phyloP scores from a whole-genome alignment of 2,888 invertebrate genomes.

The Drosophila meridiana region DNA sequence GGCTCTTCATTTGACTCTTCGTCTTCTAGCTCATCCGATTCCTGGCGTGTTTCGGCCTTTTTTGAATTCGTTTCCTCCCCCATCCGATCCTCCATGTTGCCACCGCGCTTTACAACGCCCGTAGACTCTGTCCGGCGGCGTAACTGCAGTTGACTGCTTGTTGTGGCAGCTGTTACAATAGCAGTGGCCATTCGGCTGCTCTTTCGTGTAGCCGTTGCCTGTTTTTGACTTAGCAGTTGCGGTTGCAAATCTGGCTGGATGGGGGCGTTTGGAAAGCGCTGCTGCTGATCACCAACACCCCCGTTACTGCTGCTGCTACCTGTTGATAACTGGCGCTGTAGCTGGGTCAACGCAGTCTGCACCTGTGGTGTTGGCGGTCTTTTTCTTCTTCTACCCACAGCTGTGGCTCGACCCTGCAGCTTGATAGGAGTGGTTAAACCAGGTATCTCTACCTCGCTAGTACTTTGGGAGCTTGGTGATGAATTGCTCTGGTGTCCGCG shows the following conservation, averaged over 20 bases:
- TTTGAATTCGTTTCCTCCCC: constrained; percentile 74
- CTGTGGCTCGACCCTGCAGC: constrained; percentile 55
- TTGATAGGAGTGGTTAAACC: constrained; percentile 1
- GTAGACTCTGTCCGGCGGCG: constrained; percentile 67
- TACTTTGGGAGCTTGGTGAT: constrained; percentile 73
- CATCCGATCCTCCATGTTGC: constrained; percentile 85
- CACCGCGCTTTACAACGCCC: constrained; percentile 52
- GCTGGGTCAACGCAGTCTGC: constrained; percentile 1
- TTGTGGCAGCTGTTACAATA: constrained; percentile 82
- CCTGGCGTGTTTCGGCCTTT: constrained; percentile 24
- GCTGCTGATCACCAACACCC: constrained; percentile 58
- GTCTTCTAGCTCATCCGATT: constrained; percentile 26
- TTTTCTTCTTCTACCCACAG: constrained; percentile 66
- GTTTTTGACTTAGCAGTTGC: constrained; percentile 53
- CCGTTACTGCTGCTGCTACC: constrained; percentile 59
- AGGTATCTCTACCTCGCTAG: constrained; percentile 53
- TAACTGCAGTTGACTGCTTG: constrained; percentile 79
- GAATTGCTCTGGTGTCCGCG: constrained; percentile 74
- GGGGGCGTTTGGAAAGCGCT: constrained; percentile 85
- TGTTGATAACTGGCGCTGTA: constrained; percentile 58
- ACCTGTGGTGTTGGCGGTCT: constrained; percentile 13
- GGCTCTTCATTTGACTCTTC: constrained; percentile 41
- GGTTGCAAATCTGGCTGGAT: constrained; percentile 83
- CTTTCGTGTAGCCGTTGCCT: constrained; percentile 74
- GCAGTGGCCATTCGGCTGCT: constrained; percentile 82